Base-by-base conservation (phyloP, 2,113 vertebrate species). In the Tamias sibiricus region DNA sequence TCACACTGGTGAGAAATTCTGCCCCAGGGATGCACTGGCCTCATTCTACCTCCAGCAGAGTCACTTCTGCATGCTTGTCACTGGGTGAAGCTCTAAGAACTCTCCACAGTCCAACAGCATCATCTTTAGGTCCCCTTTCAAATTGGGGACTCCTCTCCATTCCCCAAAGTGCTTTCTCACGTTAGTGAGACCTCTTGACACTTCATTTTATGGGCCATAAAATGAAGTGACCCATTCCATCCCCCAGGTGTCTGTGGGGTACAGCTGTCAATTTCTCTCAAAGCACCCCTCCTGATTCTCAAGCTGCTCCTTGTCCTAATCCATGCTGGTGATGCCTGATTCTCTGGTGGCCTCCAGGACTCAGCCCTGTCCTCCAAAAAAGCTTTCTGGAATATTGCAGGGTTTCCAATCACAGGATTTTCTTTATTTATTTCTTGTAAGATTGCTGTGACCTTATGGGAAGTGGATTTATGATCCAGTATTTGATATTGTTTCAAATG, bases 321-420 rank as follows among this genome's bases (percentile, higher is more conserved):
- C 5, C 2, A 6, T 11, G 28, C 1, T 32, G 3, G 8, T n/a
- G 24, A 49, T 30, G 7, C 24, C 37, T 64, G 16, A 62, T 35
- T 71, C 44, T 66, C 68, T 79, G 44, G 8, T 24, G n/a, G 8
- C 30, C 42, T 77, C 11, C 5, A 40, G n/a, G 40, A 74, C 22
- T 59, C 37, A 82, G 42, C 7, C 32, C 57, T 81, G 14, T 22
- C 35, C 24, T 91, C 32, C 0, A 42, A 76, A 66, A 66, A 44
- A 57, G 8, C 5, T 75, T 91, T 94, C 57, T 87, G 76, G 64
- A 94, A 72, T 82, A 81, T 93, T 96, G 44, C 47, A 87, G 42
- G 2, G 3, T n/a, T 96, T 87, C 35, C 20, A 76, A 57, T 59
- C 7, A 32, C 10, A 74, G 59, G 12, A 0, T 19, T 44, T 16